Base-by-base conservation (phyloP, 2,797 vertebrate species). In the Silurus aristotelis region DNA sequence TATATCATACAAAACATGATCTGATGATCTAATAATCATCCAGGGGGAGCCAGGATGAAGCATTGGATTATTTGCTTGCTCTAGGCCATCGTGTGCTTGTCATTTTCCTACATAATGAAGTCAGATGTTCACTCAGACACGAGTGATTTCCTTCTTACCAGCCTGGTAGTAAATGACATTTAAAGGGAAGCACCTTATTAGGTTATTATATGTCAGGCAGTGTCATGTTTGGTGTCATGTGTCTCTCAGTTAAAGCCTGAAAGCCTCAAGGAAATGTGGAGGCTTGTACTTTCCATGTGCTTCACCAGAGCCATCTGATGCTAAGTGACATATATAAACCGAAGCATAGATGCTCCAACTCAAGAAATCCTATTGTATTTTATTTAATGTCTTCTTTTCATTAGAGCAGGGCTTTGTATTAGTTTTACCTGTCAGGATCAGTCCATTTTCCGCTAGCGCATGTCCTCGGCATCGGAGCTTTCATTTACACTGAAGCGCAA, bases 141-240 rank as follows among this genome's bases (percentile, higher is more conserved):
- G 14, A 52, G 22, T 5, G 4, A 64, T 14, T 64, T 80, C 38
- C 60, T 63, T 46, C 43, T 80, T 48, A 48, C 60, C 38, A n/a
- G 77, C 3, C 13, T 64, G 64, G 43, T 46, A 27, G 61, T 80
- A 80, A 80, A 66, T 80, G 43, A 27, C 58, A n/a, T 78, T 78
- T 43, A 78, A 78, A 31, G 56, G 31, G 25, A 78, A 43, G 31
- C 56, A 78, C 76, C 76, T 73, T 64, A 48, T 56, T 9, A 22
- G 46, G 43, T 64, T 31, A 55, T 73, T 46, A 38, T 63, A 66
- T 80, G 60, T 27, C 61, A 64, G 25, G 64, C 64, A 68, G 27
- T 76, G 84, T 70, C 68, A 83, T 83, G 75, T 60, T 46, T 76
- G 61, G 43, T 86, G 73, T 84, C 73, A 84, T 66, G 77, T 55